phyloP scores from a whole-genome alignment of 2,113 vertebrate species.

The Chaetura pelagica region DNA sequence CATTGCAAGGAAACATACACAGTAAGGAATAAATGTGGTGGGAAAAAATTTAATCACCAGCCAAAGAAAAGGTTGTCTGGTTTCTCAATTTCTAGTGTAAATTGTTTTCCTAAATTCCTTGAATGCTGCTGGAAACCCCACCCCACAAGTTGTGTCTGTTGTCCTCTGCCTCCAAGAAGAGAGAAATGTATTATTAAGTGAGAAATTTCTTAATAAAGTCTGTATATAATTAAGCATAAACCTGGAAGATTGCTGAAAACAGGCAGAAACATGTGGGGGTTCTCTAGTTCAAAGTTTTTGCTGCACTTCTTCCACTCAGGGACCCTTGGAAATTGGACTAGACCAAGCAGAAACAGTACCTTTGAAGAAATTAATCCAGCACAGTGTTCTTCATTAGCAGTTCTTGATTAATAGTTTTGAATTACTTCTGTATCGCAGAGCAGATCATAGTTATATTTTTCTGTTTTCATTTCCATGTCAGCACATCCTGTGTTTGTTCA shows the following conservation, averaged over 20 bases:
- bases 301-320: background rate
- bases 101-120: background rate
- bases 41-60: background rate
- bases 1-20: background rate
- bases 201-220: background rate
- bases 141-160: background rate
- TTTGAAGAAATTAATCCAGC: slow-evolving; percentile 5
- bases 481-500: background rate
- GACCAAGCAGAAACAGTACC: slow-evolving; percentile 22
- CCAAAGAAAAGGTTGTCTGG: background rate
- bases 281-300: slow-evolving; percentile 10
- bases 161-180: background rate
- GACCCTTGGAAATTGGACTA: background rate
- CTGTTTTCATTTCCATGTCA: background rate
- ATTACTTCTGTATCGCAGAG: background rate
- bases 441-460: background rate
- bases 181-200: background rate
- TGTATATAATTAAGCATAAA: background rate
- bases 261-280: background rate
- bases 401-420: slow-evolving; percentile 34
- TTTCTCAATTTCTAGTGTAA: background rate
- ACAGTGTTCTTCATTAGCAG: background rate
- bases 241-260: background rate
- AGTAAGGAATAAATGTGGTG: background rate
- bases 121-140: background rate